Evolutionary conservation across 2,113 vertebrate genomes (phyloP), one percentile per base, ranked within the genome.

Genomic region (Tylochromis polylepis): DNA sequence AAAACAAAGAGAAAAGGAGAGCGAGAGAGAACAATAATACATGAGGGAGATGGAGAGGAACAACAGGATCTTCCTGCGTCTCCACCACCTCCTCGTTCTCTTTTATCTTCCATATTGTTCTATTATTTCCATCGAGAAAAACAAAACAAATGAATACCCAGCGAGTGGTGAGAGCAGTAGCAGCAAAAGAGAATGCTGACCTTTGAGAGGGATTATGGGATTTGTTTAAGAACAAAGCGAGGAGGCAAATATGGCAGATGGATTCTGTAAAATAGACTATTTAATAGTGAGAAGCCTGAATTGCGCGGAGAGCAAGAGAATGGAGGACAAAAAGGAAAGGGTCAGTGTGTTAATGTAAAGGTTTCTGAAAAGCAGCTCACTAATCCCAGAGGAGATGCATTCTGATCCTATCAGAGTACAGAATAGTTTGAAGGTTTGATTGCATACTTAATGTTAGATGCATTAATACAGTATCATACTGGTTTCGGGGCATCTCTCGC

Each of bases 191-290:
- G 88, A 82, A 78, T 29, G 75, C 81, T 95, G 94, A 94, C 91
- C 94, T 95, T 95, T 94, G 89, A 90, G 85, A 86, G 92, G 92
- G 92, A 94, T 95, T 95, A 95, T 90, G 87, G 94, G 93, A 93
- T 94, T 95, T 91, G 89, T 89, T 60, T 92, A 82, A 55, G 83
- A 94, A 93, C 81, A 94, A 91, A 93, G 86, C 58, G 15, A 86
- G 87, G 65, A 90, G 90, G 91, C 91, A 92, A 77, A 93, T 92
- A 93, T 92, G 91, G 90, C 82, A 87, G 85, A 93, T 90, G 95
- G 81, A 90, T 92, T 93, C 55, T 81, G 87, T 89, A 89, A 94
- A 94, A 92, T 56, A 81, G 83, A 87, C 80, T 84, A 81, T 91
- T 91, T 92, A 89, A 87, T 81, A 87, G 67, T 24, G 72, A 82